A percentile compares a stretch with the other conserved stretches of the same genome.
Conservation (phyloP, 1,140 invertebrate species). For the Pseudomyrmex dendroicus region DNA sequence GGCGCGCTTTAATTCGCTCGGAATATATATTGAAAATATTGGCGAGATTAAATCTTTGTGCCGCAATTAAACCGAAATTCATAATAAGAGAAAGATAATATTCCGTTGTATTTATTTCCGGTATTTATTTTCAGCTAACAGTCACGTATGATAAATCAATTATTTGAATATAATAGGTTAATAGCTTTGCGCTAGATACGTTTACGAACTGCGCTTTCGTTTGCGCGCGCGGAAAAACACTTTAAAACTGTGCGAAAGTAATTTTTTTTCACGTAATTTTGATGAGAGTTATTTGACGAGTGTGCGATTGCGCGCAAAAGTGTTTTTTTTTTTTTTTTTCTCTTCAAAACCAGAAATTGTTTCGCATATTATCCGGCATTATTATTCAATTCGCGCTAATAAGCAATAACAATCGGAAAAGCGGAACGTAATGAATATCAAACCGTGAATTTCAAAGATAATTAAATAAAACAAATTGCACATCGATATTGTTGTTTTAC, state of each 20-base stretch:
- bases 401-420: slow-evolving; percentile 1
- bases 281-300: no score
- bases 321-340: background rate
- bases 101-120: background rate
- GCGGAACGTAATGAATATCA: background rate
- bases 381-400: background rate
- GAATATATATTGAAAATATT: slow-evolving; percentile 28
- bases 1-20: slow-evolving; percentile 10
- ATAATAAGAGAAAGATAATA: slow-evolving; percentile 24
- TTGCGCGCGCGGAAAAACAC: background rate
- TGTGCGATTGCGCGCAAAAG: no score
- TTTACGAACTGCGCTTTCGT: slow-evolving; percentile 11
- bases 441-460: slow-evolving; percentile 3
- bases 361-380: background rate
- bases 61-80: slow-evolving; percentile 13
- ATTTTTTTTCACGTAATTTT: background rate
- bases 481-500: slow-evolving; percentile 1
- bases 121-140: slow-evolving; percentile 27
- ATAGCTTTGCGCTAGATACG: slow-evolving; percentile 32
- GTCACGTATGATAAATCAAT: slow-evolving; percentile 54
- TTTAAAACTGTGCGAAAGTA: background rate
- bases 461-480: slow-evolving; percentile 35
- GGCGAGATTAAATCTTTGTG: slow-evolving; percentile 28
- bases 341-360: background rate
- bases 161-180: slow-evolving; percentile 51